phyloP scores from a whole-genome alignment of 2,797 vertebrate genomes.

The Scarus forsteni region DNA sequence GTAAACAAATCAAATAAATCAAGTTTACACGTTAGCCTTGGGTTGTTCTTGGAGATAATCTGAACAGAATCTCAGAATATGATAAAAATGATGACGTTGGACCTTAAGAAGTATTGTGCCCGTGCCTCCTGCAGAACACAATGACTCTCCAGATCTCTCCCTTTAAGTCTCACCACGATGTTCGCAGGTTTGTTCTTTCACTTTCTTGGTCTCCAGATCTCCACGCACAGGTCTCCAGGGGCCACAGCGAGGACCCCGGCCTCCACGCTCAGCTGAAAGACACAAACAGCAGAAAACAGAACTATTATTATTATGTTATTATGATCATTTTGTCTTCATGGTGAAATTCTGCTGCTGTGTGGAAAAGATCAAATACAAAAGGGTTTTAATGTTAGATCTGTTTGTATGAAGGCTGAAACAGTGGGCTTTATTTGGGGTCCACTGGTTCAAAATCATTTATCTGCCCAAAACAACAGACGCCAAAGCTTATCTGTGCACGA shows the following conservation, averaged over 20 bases:
- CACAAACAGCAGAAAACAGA: background rate
- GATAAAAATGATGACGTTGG: background rate
- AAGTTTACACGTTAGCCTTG: background rate
- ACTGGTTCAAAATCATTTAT: no score
- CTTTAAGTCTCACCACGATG: background rate
- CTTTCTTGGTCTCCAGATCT: slow-evolving; percentile 88
- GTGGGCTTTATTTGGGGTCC: no score
- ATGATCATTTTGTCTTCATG: no score
- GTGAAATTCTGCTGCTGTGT: no score
- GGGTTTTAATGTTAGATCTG: no score
- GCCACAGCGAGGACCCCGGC: slow-evolving; percentile 89
- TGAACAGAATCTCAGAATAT: background rate
- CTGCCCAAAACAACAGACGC: no score
- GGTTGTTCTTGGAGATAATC: background rate
- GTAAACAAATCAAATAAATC: background rate
- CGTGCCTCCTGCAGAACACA: background rate
- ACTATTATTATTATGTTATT: no score
- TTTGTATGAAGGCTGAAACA: no score
- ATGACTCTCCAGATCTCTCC: no score
- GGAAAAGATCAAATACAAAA: no score
- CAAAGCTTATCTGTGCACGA: no score
- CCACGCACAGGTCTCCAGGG: slow-evolving; percentile 85
- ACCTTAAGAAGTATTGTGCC: background rate
- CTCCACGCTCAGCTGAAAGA: slow-evolving; percentile 87
- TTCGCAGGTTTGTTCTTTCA: slow-evolving; percentile 36